These are phyloP conservation scores for Zonotrichia leucophrys DNA, from an alignment of 2,113 vertebrate species.

Conservation along the genomic window DNA sequence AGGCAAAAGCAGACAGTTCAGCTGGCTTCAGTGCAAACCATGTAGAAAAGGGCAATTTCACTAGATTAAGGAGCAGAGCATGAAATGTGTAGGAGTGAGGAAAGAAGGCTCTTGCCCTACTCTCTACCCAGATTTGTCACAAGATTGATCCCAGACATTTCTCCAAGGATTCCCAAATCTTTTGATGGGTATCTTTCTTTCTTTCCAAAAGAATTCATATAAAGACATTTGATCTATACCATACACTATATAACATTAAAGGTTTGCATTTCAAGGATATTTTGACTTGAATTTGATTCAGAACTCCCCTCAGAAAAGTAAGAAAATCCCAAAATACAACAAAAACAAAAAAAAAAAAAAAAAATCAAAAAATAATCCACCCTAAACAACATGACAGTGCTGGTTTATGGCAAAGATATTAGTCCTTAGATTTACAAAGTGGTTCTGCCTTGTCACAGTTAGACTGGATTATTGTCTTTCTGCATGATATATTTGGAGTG, in stretches of 20 bases:
- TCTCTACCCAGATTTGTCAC: neutral
- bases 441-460: neutral
- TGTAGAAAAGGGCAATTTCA: neutral
- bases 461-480: neutral
- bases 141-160: neutral
- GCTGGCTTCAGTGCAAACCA: neutral
- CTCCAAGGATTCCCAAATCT: neutral
- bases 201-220: neutral
- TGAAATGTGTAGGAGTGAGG: neutral
- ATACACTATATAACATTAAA: neutral
- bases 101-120: neutral
- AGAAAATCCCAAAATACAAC: neutral
- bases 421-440: neutral
- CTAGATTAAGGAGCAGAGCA: neutral
- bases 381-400: accelerated
- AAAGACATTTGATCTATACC: neutral
- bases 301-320: too few species aligned
- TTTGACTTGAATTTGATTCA: neutral
- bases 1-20: neutral
- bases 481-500: neutral
- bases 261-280: neutral
- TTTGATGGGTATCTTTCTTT: neutral
- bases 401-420: neutral
- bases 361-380: neutral
- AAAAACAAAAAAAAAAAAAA: too few species aligned